Evolutionary conservation across 2,113 vertebrate genomes (phyloP), one percentile per base, ranked within the genome.

Genomic region (Muntiacus reevesi): DNA sequence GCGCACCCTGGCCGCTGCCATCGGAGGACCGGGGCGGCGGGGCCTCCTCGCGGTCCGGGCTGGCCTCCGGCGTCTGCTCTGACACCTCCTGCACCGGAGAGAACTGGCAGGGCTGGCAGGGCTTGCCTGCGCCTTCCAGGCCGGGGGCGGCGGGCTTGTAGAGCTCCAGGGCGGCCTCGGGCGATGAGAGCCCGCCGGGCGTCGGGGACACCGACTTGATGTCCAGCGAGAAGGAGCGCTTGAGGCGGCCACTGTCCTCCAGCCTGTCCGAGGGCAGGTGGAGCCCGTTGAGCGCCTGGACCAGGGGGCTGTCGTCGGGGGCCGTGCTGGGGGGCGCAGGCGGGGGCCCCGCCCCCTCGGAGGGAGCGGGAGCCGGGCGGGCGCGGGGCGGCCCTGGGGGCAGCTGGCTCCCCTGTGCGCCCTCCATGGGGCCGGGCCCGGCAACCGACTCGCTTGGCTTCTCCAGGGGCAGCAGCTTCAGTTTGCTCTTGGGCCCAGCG

Each of bases 161-260:
- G 98, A 98, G 99, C 1, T 99, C 99, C 7, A 97, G 43, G 7
- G 95, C 57, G 7, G 99, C 99, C 54, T 99, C 99, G 0, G 98
- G 23, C 0, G 99, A 95, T 5, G 98, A 90, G 1, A 99, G 99
- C 1, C 98, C 98, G 0, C 99, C 98, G 0, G 98, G 92, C 0
- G 67, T 71, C 5, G 71, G 71, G 0, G 99, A 99, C 1, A 99
- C 98, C 0, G 99, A 99, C 92, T 99, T 99, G 97, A 99, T 99
- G 86, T 99, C 99, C 98, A 99, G 96, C 5, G 99, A 99, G 87
- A 99, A 99, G 84, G 99, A 99, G 16, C 99, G 99, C 89, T 99
- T 99, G 85, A 99, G 99, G 23, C 99, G 98, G 86, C 97, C 99
- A 96, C 97, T 99, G 98, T 99, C 99, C 43, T 99, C 99, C 2